phyloP scores from a whole-genome alignment of 2,797 vertebrate species.

The Arrhamphus sclerolepis region DNA sequence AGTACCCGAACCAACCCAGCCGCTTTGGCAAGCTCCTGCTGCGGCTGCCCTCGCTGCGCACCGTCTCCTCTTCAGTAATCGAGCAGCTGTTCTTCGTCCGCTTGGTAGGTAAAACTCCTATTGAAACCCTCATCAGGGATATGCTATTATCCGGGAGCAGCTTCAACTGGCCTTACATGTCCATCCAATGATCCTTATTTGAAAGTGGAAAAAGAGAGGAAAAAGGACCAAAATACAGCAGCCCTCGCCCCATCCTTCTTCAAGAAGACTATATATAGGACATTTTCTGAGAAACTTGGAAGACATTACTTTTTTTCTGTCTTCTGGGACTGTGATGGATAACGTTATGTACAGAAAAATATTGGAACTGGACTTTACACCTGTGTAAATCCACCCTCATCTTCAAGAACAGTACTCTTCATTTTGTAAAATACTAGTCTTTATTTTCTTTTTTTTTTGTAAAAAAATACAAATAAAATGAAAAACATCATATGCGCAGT shows the following conservation, averaged over 20 bases:
- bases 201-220: conserved; percentile 77
- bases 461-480: conserved; percentile 83
- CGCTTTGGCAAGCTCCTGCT: conserved; percentile 98
- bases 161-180: conserved; percentile 99
- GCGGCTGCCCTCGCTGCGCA: conserved; percentile 94
- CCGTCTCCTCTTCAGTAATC: conserved; percentile 96
- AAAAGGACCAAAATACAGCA: conserved; percentile 37
- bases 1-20: conserved; percentile 98
- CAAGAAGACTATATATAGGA: conserved; percentile 88
- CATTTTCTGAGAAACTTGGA: conserved; percentile 85
- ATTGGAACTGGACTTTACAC: conserved; percentile 89
- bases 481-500: conserved; percentile 97
- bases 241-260: conserved; percentile 73
- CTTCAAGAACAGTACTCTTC: conserved; percentile 93
- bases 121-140: conserved; percentile 99
- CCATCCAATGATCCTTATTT: conserved; percentile 97
- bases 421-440: conserved; percentile 99
- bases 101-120: conserved; percentile 99
- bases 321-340: conserved; percentile 93
- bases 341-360: conserved; percentile 96
- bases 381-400: conserved; percentile 90
- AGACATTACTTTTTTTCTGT: conserved; percentile 84
- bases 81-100: conserved; percentile 99
- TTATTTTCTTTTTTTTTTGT: conserved; percentile 92
- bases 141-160: conserved; percentile 99